Evolutionary conservation across 1,140 invertebrate genomes (phyloP), one percentile per base, ranked within the genome.

Genomic region (Macrosteles quadrilineatus): DNA sequence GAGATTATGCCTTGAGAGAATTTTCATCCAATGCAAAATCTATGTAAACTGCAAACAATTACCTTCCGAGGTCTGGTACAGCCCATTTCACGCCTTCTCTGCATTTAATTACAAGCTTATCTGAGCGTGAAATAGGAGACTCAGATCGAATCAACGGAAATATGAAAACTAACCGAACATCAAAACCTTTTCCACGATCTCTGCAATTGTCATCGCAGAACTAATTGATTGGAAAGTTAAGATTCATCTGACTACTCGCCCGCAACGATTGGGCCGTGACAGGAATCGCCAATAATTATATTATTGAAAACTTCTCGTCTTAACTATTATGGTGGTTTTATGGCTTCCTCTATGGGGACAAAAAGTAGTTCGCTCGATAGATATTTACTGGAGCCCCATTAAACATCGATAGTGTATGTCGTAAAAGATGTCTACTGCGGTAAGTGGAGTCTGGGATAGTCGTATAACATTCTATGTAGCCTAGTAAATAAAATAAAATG

Each of bases 221-320:
- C 36, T 50, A 50, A 50, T 50, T 50, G 47, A 21, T 50, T 50
- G 47, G 47, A 50, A 50, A 50, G 47, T 19, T 19, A 4, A n/a
- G n/a, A 6, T 4, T 50, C 47, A 21, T 50, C 47, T 4, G 4
- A 17, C 4, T 50, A 4, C 14, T 4, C 4, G 47, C 47, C 47
- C 6, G 47, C n/a, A 50, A n/a, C n/a, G n/a, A n/a, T n/a, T n/a
- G n/a, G n/a, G n/a, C n/a, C 47, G 4, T 50, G 47, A 50, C 47
- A 50, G 47, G 36, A 40, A 40, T 40, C 36, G 36, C 6, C 36
- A 17, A 40, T 40, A 9, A 40, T 40, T 40, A 40, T 40, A 40
- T 40, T 40, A 40, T 40, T 40, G 36, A 17, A 40, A 40, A 40
- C 36, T 40, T 9, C 36, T 40, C 36, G 36, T 40, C 36, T 40